phyloP scores from a whole-genome alignment of 2,888 invertebrate species.

The Drosophila vallismaia region DNA sequence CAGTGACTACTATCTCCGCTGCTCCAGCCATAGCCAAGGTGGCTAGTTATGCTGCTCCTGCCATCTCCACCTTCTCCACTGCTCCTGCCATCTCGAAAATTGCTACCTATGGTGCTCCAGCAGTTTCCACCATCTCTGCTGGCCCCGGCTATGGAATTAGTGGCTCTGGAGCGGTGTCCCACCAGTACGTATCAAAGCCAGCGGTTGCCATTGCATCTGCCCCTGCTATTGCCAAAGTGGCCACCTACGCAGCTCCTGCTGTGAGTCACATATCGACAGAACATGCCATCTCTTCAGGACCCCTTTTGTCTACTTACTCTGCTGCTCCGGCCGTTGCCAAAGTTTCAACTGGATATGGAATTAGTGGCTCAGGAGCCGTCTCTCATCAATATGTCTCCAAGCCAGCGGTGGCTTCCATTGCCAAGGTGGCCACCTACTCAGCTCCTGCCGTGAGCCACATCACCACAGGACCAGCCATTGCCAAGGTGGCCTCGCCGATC shows the following conservation, averaged over 20 bases:
- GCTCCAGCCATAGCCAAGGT: slow-evolving; percentile 54
- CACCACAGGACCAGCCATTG: slow-evolving; percentile 50
- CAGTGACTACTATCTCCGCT: slow-evolving; percentile 45
- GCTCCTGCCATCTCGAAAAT: slow-evolving; percentile 52
- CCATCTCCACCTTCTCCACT: slow-evolving; percentile 65
- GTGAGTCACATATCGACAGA: slow-evolving; percentile 29
- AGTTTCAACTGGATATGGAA: slow-evolving; percentile 58
- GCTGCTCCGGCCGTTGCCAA: slow-evolving; percentile 57
- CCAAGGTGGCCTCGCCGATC: slow-evolving; percentile 68
- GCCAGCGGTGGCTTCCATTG: slow-evolving; percentile 51
- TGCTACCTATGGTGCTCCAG: slow-evolving; percentile 27
- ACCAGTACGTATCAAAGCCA: slow-evolving; percentile 74
- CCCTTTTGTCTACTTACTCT: slow-evolving; percentile 44
- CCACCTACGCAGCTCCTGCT: slow-evolving; percentile 45
- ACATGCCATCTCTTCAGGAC: slow-evolving; percentile 46
- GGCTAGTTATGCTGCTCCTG: slow-evolving; percentile 52
- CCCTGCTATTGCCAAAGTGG: slow-evolving; percentile 59
- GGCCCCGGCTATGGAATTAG: slow-evolving; percentile 31
- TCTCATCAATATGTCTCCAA: slow-evolving; percentile 64
- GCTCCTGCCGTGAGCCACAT: slow-evolving; percentile 66
- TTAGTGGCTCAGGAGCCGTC: slow-evolving; percentile 18
- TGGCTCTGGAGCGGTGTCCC: slow-evolving; percentile 44
- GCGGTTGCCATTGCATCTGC: slow-evolving; percentile 55
- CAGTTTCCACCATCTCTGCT: slow-evolving; percentile 9
- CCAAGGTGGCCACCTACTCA: slow-evolving; percentile 52